Base-by-base conservation (phyloP, 2,113 vertebrate genomes). In the Sinocyclocheilus maitianheensis region DNA sequence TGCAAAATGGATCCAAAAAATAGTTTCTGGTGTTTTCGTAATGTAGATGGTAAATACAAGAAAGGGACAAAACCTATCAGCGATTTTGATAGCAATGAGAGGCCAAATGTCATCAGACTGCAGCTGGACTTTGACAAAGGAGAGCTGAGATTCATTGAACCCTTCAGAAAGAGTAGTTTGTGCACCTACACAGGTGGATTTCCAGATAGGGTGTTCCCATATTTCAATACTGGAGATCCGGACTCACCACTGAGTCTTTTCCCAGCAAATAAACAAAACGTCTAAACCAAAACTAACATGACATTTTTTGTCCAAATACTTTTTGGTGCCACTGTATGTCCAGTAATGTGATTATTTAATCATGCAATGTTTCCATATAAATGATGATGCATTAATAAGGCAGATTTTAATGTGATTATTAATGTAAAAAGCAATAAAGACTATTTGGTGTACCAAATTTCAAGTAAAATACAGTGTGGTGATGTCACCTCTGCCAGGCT, bases 21-120 rank as follows among this genome's bases (percentile, higher is more conserved):
- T 65, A 51, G 76, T 9, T 48, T 86, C 30, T 88, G 87, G 87
- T 79, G 84, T 51, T 75, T 86, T n/a, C 87, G 85, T 20, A 55
- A 80, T 8, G 65, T 48, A 10, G 69, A 62, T 14, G 87, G 84
- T 5, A 74, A 24, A 46, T 88, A 84, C 46, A 51, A 72, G 24
- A 48, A 43, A 22, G 58, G 81, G 0, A 9, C 16, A 1, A 84
- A 84, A 46, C 22, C 37, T 14, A 51, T 26, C 8, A 79, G 30
- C 5, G 84, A 79, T 30, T 37, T 86, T 3, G 20, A 37, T 22
- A 14, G 65, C 26, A 3, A 62, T 12, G 37, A 86, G 20, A 53
- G 37, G 40, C 81, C 81, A 10, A 34, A 22, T 55, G 60, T 83
- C 63, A 84, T 88, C 43, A n/a, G 84, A 40, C 13, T 88, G 4